Percentiles rank a stretch among this genome's conserved stretches.
Conservation (phyloP, 1,140 invertebrate species). For the Ceratina australensis region DNA sequence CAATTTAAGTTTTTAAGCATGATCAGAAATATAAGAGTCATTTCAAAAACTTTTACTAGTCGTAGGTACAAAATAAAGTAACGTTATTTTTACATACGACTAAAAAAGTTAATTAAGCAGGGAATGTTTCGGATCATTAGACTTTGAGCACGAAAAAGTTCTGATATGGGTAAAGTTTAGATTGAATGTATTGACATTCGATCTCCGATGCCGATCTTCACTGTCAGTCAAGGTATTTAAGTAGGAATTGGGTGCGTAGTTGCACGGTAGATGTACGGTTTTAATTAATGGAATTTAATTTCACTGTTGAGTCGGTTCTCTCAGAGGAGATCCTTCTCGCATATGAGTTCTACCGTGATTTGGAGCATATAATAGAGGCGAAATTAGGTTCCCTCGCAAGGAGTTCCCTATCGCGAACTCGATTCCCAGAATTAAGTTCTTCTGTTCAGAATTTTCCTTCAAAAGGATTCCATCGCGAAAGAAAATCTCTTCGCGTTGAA, state of each 20-base stretch:
- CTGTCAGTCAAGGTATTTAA: not conserved
- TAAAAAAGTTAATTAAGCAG: too few species aligned
- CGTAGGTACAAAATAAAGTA: too few species aligned
- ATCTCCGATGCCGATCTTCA: not conserved
- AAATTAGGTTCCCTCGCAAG: not conserved
- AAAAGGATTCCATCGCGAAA: not conserved
- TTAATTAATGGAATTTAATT: constrained; percentile 1
- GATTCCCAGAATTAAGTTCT: not conserved
- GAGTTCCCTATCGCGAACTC: too few species aligned
- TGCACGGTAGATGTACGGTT: not conserved
- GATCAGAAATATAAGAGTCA: too few species aligned
- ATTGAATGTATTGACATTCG: not conserved
- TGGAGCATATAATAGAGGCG: too few species aligned
- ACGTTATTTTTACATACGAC: too few species aligned
- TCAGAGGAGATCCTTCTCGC: not conserved
- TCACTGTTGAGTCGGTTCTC: not conserved
- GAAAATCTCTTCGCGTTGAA: not conserved
- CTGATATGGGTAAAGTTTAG: not conserved
- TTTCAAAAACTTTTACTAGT: too few species aligned
- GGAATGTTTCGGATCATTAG: too few species aligned
- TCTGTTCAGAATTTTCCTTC: not conserved
- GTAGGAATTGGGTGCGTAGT: not conserved
- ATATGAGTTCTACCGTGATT: not conserved
- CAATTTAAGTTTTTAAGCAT: too few species aligned
- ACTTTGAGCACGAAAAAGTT: too few species aligned